phyloP scores from a whole-genome alignment of 2,797 vertebrate genomes.

The Muscicapa striata region DNA sequence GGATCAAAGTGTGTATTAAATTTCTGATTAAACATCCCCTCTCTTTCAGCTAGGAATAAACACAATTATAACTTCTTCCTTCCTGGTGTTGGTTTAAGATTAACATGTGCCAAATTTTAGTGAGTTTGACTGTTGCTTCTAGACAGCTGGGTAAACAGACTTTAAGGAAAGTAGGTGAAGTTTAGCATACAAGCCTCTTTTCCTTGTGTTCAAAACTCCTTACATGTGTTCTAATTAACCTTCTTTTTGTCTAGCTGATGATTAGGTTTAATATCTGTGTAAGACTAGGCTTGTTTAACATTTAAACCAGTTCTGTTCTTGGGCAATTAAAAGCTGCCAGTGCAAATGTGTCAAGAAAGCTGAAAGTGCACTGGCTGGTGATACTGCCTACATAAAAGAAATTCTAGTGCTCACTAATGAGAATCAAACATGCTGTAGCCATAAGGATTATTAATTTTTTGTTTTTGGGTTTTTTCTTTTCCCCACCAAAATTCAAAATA shows the following conservation, averaged over 20 bases:
- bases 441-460: background rate
- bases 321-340: slow-evolving; percentile 11
- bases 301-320: slow-evolving; percentile 29
- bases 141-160: slow-evolving; percentile 61
- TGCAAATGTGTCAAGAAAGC: background rate
- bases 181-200: slow-evolving; percentile 14
- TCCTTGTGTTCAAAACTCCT: background rate
- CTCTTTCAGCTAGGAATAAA: slow-evolving; percentile 65
- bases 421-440: background rate
- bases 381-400: background rate
- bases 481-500: background rate
- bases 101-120: slow-evolving; percentile 32
- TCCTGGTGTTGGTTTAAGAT: slow-evolving; percentile 58
- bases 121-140: slow-evolving; percentile 33
- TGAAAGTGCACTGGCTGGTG: background rate
- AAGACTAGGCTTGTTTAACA: background rate
- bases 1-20: slow-evolving; percentile 63
- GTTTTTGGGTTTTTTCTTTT: background rate
- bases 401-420: background rate
- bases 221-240: slow-evolving; percentile 52
- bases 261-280: slow-evolving; percentile 33
- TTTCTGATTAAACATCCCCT: slow-evolving; percentile 58
- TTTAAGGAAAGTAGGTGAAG: slow-evolving; percentile 32
- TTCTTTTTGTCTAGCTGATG: slow-evolving; percentile 46
- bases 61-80: slow-evolving; percentile 67